Evolutionary conservation across 1,140 invertebrate genomes (phyloP).

Genomic region (Augochlora pura): DNA sequence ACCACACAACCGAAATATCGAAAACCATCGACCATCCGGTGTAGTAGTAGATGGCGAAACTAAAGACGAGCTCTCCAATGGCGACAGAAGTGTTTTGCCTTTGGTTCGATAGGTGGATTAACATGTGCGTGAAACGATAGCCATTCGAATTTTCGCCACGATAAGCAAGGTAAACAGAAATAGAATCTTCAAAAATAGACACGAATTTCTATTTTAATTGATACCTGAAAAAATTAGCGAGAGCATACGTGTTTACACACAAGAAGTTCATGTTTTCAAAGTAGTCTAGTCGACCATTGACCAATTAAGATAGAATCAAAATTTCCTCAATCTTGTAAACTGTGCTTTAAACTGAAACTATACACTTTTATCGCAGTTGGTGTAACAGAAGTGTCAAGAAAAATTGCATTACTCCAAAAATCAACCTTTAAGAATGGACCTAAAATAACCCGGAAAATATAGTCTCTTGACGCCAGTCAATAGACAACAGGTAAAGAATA

Average conservation of each 20-base stretch:
- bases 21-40: constrained; percentile 71
- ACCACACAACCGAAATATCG: constrained; percentile 74
- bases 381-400: not conserved
- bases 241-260: not conserved
- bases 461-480: no score
- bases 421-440: not conserved
- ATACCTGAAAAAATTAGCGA: not conserved
- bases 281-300: not conserved
- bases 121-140: not conserved
- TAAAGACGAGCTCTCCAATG: not conserved
- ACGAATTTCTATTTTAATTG: not conserved
- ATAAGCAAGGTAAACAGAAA: not conserved
- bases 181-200: not conserved
- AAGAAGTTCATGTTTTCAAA: not conserved
- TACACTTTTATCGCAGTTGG: not conserved
- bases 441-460: not conserved
- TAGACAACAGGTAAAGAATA: not conserved
- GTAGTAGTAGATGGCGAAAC: constrained; percentile 64
- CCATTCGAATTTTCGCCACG: not conserved
- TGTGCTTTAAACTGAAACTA: not conserved
- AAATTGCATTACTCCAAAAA: not conserved
- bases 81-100: no score
- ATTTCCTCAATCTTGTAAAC: not conserved
- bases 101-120: not conserved
- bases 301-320: not conserved